Conservation (phyloP, 2,888 invertebrate species). For the Oxytorus armatus region DNA sequence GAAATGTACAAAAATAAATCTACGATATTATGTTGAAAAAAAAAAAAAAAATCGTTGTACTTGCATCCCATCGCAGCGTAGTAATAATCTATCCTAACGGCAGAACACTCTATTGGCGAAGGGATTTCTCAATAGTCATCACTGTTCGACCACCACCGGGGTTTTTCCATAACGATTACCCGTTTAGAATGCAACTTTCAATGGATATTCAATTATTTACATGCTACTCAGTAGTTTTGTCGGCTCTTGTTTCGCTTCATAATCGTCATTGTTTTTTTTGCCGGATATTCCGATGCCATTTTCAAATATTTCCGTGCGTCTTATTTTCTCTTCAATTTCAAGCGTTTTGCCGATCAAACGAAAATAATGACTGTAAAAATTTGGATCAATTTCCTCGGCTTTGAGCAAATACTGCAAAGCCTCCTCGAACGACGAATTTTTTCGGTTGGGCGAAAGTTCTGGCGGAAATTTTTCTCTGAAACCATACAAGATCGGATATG, state of each 20-base stretch:
- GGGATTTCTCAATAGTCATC: too few relatives aligned
- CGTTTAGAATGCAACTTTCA: too few relatives aligned
- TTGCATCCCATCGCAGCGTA: too few relatives aligned
- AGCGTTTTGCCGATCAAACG: constrained; percentile 92
- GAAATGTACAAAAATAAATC: too few relatives aligned
- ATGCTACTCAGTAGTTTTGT: constrained; percentile 84
- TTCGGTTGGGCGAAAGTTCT: constrained; percentile 92
- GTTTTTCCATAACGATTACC: too few relatives aligned
- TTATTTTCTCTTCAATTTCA: constrained; percentile 88
- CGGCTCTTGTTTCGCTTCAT: constrained; percentile 87
- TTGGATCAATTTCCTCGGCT: constrained; percentile 92
- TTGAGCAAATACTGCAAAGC: constrained; percentile 92
- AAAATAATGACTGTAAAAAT: constrained; percentile 93
- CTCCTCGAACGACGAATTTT: constrained; percentile 91
- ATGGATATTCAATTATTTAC: too few relatives aligned
- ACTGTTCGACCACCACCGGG: too few relatives aligned
- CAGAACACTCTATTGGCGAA: too few relatives aligned
- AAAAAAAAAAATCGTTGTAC: too few relatives aligned
- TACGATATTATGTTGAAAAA: too few relatives aligned
- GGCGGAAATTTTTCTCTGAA: constrained; percentile 91
- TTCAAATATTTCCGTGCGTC: constrained; percentile 89
- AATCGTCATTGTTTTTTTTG: constrained; percentile 89
- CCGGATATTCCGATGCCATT: constrained; percentile 87
- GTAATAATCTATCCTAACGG: too few relatives aligned
- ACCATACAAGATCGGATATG: constrained; percentile 93